These are phyloP conservation scores for Neelides sp. DNA, from an alignment of 1,140 invertebrate species.

Conservation along the genomic window DNA sequence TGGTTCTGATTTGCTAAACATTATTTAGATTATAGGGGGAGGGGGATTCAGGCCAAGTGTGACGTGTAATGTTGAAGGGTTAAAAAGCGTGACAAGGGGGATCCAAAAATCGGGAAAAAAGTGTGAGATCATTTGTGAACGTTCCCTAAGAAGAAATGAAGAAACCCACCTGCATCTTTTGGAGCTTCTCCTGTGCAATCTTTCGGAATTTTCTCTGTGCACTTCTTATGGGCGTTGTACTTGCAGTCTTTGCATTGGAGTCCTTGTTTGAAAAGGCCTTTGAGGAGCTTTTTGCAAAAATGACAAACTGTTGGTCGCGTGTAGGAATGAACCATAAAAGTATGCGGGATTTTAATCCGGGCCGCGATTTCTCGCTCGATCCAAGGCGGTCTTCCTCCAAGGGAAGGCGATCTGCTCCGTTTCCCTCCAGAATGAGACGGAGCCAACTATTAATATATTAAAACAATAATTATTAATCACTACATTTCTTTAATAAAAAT, in stretches of 20 bases:
- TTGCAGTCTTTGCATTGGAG: conserved; percentile 96
- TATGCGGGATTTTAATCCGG: conserved; percentile 77
- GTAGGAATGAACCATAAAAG: conserved; percentile 82
- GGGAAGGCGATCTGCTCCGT: conserved; percentile 54
- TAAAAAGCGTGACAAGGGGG: no score
- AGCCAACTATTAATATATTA: conserved; percentile 26
- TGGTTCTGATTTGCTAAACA: no score
- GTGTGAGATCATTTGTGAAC: no score
- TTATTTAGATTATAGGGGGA: no score
- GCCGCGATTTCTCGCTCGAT: conserved; percentile 56
- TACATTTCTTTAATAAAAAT: background rate
- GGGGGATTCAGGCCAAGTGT: no score
- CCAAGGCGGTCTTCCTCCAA: conserved; percentile 56
- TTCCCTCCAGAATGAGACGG: conserved; percentile 32
- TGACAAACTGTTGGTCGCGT: conserved; percentile 91
- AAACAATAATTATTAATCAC: background rate
- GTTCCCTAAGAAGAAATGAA: no score
- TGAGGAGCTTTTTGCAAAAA: conserved; percentile 85
- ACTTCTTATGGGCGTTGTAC: conserved; percentile 96
- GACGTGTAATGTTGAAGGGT: no score
- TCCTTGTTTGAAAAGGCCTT: conserved; percentile 92
- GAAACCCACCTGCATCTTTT: conserved; percentile 36
- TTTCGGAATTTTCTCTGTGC: conserved; percentile 83
- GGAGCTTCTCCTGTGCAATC: conserved; percentile 80
- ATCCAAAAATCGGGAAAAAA: no score